These are phyloP conservation scores for Platanista minor DNA, from an alignment of 2,113 vertebrate genomes.

Conservation along the genomic window DNA sequence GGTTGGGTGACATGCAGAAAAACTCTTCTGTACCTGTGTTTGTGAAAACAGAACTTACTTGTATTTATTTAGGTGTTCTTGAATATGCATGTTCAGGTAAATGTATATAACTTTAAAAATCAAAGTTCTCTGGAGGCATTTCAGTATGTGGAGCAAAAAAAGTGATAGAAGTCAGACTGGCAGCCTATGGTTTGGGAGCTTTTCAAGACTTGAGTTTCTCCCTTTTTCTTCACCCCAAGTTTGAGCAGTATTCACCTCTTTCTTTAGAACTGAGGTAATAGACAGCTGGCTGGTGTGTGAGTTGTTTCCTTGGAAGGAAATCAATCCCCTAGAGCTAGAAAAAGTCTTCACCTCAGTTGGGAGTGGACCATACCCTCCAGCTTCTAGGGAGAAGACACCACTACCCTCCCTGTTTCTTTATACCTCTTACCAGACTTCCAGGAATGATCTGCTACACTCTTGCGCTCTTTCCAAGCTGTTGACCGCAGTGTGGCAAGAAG, in stretches of 20 bases:
- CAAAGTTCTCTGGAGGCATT: not conserved
- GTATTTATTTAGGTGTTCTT: not conserved
- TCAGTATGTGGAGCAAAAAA: not conserved
- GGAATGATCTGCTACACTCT: not conserved
- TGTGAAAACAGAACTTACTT: not conserved
- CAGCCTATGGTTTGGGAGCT: not conserved
- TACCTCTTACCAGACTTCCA: not conserved
- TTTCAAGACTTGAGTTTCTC: not conserved
- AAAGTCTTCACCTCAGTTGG: not conserved
- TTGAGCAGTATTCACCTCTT: not conserved
- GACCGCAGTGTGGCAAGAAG: not conserved
- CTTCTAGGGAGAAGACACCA: not conserved
- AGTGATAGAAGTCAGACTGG: not conserved
- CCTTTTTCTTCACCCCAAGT: not conserved
- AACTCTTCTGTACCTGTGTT: not conserved
- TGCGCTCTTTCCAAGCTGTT: accelerated
- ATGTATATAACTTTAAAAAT: not conserved
- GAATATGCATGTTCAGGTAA: not conserved
- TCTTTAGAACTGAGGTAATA: not conserved
- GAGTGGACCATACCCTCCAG: not conserved
- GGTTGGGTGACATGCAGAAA: not conserved
- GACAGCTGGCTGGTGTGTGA: not conserved
- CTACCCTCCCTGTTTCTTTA: not conserved
- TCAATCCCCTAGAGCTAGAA: not conserved
- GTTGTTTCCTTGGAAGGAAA: not conserved